Evolutionary conservation across 2,113 vertebrate genomes (phyloP).

Genomic region (Rynchops niger): DNA sequence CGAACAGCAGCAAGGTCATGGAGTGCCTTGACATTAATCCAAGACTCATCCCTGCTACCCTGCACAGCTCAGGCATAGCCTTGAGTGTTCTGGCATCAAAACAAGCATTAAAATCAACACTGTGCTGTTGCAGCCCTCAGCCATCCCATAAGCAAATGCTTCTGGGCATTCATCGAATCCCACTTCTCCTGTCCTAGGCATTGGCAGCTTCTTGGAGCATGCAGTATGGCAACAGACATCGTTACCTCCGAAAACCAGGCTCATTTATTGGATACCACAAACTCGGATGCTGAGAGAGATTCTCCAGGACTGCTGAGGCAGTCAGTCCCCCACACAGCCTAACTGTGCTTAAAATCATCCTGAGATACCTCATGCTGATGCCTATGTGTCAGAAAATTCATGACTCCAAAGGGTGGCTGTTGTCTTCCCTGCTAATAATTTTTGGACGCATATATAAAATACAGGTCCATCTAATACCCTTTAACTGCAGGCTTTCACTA

Average conservation of each 20-base stretch:
- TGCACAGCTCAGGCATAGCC: not conserved
- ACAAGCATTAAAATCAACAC: not conserved
- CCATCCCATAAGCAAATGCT: not conserved
- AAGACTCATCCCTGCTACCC: not conserved
- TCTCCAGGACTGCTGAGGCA: not conserved
- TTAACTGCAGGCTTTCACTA: not conserved
- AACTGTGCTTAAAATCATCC: not conserved
- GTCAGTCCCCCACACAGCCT: not conserved
- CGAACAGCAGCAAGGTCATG: not conserved
- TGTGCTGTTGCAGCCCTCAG: not conserved
- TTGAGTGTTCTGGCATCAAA: not conserved
- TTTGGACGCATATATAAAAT: not conserved
- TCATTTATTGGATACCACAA: not conserved
- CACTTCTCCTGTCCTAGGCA: not conserved
- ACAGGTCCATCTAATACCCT: not conserved
- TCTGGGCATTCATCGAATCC: not conserved
- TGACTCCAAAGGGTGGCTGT: not conserved
- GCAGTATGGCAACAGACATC: not conserved
- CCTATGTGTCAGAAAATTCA: accelerated
- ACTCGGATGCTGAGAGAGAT: not conserved
- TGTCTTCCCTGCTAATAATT: not conserved
- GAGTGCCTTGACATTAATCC: not conserved
- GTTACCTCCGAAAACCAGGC: not conserved
- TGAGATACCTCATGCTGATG: not conserved
- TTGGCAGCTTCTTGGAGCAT: not conserved